These are phyloP conservation scores for Trypoxylon attenuatum DNA, from an alignment of 2,888 invertebrate species.

Conservation along the genomic window DNA sequence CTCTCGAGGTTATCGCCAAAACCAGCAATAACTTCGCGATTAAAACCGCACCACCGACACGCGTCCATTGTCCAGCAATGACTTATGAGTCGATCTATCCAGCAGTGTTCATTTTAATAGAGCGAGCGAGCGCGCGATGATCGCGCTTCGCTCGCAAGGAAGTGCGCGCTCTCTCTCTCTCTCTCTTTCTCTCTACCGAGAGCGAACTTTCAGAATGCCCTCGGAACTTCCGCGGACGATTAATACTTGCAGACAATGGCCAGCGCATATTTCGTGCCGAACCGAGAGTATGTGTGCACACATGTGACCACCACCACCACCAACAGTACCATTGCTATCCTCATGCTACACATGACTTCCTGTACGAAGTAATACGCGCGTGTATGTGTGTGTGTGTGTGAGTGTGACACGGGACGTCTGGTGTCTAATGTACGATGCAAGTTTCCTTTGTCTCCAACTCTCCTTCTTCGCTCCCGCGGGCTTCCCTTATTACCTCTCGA, in stretches of 20 bases:
- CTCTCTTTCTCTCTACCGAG: not conserved
- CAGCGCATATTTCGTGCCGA: conserved; percentile 58
- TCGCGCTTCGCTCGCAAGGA: not conserved
- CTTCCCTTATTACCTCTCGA: no score
- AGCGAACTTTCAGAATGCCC: not conserved
- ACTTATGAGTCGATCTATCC: not conserved
- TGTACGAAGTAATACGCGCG: conserved; percentile 27
- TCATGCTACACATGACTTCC: conserved; percentile 17
- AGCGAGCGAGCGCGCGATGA: not conserved
- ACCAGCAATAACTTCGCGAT: not conserved
- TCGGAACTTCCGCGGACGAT: conserved; percentile 60
- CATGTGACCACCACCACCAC: not conserved
- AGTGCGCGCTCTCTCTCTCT: not conserved
- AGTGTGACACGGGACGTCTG: conserved; percentile 64
- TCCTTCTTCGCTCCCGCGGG: no score
- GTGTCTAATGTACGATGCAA: conserved; percentile 67
- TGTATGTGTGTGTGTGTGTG: conserved; percentile 54
- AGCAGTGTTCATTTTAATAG: not conserved
- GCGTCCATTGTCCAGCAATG: not conserved
- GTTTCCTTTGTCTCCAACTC: conserved; percentile 70
- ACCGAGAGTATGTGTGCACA: not conserved
- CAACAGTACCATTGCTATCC: not conserved
- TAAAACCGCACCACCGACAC: not conserved
- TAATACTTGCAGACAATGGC: conserved; percentile 69
- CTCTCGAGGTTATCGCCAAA: no score